Percentiles rank a stretch among this genome's conserved stretches.
Evolutionary conservation across 2,888 invertebrate genomes (phyloP).

Genomic region (Meteorus colon): DNA sequence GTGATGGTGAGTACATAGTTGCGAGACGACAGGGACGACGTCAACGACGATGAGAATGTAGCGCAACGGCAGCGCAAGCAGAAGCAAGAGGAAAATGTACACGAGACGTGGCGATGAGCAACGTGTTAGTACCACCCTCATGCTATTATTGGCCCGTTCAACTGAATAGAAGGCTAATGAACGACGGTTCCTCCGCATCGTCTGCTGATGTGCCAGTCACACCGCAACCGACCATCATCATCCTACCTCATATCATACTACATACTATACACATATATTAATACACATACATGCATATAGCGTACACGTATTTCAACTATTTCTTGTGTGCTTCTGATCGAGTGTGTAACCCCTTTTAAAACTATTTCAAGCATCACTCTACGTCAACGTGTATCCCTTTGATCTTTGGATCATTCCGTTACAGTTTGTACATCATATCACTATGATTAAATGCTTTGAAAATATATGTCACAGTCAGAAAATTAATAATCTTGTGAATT

Average conservation of each 20-base stretch:
- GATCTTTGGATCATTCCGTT: conserved; percentile 22
- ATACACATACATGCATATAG: neutral
- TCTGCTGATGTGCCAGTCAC: conserved; percentile 57
- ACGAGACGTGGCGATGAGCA: conserved; percentile 27
- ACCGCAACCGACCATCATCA: conserved; percentile 37
- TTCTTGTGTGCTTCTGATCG: conserved; percentile 15
- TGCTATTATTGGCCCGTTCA: conserved; percentile 66
- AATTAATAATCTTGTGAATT: no score
- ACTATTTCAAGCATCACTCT: conserved; percentile 32
- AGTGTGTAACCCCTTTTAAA: conserved; percentile 25
- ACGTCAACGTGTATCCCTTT: conserved; percentile 8
- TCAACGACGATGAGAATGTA: neutral
- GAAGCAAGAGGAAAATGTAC: conserved; percentile 8
- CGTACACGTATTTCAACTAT: conserved; percentile 20
- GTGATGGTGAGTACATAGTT: neutral
- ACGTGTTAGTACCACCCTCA: conserved; percentile 64
- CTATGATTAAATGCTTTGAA: conserved; percentile 6
- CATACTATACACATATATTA: conserved; percentile 43
- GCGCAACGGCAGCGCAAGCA: conserved; percentile 24
- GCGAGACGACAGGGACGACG: neutral
- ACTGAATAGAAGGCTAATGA: conserved; percentile 72
- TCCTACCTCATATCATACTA: conserved; percentile 37
- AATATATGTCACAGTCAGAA: neutral
- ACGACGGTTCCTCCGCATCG: conserved; percentile 65
- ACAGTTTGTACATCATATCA: neutral